Conservation (phyloP, 2,113 vertebrate species). For the Pollimyrus isidori region DNA sequence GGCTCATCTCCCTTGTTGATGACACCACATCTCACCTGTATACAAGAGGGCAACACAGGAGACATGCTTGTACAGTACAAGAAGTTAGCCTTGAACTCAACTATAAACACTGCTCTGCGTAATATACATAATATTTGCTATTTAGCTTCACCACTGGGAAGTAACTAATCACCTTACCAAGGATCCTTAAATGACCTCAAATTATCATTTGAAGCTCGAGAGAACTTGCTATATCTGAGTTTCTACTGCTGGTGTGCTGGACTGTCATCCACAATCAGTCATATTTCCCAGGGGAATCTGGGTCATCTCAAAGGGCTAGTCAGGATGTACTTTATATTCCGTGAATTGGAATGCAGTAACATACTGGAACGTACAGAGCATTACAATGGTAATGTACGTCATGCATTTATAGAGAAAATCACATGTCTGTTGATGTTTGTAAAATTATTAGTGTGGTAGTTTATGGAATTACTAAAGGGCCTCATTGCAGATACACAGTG, state of each 20-base stretch:
- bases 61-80: background rate
- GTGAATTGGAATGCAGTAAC: background rate
- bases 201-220: background rate
- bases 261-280: background rate
- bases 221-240: background rate
- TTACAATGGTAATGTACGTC: background rate
- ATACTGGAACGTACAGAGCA: background rate
- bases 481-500: background rate
- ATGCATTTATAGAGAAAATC: background rate
- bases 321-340: background rate
- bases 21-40: background rate
- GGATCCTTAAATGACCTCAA: background rate
- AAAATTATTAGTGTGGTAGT: background rate
- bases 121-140: background rate
- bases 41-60: background rate
- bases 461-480: background rate
- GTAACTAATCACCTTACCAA: background rate
- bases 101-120: background rate
- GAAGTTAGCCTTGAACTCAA: background rate
- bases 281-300: background rate
- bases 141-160: background rate
- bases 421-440: background rate
- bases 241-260: background rate
- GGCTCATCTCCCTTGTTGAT: background rate
- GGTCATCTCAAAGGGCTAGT: background rate